These are phyloP conservation scores for Nannoperca australis DNA, from an alignment of 2,797 vertebrate genomes.

Conservation along the genomic window DNA sequence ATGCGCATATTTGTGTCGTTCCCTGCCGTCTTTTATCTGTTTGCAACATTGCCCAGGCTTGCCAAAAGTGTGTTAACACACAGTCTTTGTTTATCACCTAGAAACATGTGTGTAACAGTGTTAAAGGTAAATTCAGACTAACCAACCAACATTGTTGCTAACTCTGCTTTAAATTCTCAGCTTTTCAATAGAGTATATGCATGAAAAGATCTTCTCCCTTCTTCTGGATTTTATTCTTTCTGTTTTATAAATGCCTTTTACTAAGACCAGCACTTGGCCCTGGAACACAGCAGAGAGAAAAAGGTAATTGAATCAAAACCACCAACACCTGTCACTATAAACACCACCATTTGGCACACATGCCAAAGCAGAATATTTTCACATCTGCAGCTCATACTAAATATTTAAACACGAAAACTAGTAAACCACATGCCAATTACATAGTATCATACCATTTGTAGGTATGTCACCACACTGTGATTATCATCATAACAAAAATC, in stretches of 20 bases:
- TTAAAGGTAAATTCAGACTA: slow-evolving; percentile 11
- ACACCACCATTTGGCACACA: neutral
- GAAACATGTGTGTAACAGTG: slow-evolving; percentile 39
- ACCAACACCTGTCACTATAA: neutral
- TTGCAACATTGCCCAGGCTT: slow-evolving; percentile 60
- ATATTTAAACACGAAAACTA: neutral
- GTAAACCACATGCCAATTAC: neutral
- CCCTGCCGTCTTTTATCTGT: slow-evolving; percentile 19
- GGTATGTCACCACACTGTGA: too few species aligned
- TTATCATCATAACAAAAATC: neutral
- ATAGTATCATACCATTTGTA: neutral
- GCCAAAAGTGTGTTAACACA: slow-evolving; percentile 48
- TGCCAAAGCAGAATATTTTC: slow-evolving; percentile 3
- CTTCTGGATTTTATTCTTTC: neutral
- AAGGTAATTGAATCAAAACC: neutral
- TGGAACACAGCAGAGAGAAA: neutral
- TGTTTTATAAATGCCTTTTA: neutral
- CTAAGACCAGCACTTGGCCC: neutral
- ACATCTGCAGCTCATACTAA: neutral
- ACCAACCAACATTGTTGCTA: neutral
- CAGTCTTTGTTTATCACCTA: slow-evolving; percentile 38
- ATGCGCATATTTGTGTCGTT: slow-evolving; percentile 62
- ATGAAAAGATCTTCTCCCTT: neutral
- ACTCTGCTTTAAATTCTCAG: slow-evolving; percentile 1
- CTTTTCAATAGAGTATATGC: neutral